Percentiles rank a stretch among this genome's conserved stretches.
These are phyloP conservation scores for Drosophila lini DNA, from an alignment of 1,140 invertebrate genomes.

Conservation along the genomic window DNA sequence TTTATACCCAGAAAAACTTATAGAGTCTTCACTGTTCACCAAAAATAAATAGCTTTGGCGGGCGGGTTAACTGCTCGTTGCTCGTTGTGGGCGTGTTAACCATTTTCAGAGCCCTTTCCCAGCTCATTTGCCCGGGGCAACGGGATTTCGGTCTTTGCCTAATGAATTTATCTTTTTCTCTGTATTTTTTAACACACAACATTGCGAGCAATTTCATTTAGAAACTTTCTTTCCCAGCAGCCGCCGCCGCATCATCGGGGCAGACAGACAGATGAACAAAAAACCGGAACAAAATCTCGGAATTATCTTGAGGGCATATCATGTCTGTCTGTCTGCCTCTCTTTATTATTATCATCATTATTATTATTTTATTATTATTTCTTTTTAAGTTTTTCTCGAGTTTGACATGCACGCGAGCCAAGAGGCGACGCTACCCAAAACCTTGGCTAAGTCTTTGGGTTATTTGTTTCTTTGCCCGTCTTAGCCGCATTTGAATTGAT, in stretches of 20 bases:
- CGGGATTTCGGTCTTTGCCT: constrained; percentile 50
- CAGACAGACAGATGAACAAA: constrained; percentile 29
- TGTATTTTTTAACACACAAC: constrained; percentile 47
- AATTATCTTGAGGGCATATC: constrained; percentile 53
- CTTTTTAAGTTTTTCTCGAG: constrained; percentile 49
- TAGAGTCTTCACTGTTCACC: not conserved
- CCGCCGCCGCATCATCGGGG: not conserved
- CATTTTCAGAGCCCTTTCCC: constrained; percentile 46
- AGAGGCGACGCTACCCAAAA: constrained; percentile 19
- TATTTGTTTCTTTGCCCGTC: constrained; percentile 36
- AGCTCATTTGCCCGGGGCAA: constrained; percentile 36
- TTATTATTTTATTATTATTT: constrained; percentile 60
- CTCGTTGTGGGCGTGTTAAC: constrained; percentile 68
- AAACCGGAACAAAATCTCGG: constrained; percentile 71
- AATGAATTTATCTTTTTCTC: constrained; percentile 63
- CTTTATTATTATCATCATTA: constrained; percentile 60
- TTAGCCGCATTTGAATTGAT: constrained; percentile 52
- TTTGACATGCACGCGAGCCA: constrained; percentile 65
- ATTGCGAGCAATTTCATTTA: constrained; percentile 75
- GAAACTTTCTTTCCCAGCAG: constrained; percentile 75
- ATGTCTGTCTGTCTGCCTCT: constrained; percentile 30
- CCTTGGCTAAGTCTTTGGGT: constrained; percentile 59
- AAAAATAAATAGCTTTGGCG: constrained; percentile 17
- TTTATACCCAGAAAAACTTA: not conserved
- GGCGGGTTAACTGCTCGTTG: constrained; percentile 18